Evolutionary conservation across 2,797 vertebrate genomes (phyloP), one percentile per base, ranked within the genome.

Genomic region (Falco berigora): DNA sequence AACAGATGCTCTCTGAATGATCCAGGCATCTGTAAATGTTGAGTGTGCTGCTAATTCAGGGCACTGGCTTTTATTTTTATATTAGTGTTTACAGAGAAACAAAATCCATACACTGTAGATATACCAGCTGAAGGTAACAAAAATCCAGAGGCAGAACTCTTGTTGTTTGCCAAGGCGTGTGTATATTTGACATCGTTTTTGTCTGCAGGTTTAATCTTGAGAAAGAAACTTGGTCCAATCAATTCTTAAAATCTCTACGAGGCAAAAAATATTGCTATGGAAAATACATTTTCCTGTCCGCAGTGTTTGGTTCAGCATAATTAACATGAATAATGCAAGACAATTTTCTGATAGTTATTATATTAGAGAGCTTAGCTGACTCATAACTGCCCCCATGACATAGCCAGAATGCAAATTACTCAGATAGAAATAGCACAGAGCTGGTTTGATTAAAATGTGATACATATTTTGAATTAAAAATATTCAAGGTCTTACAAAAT

Each of bases 281-380:
- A 89, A 98, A 97, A 98, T 95, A 87, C 55, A 78, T 97, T 98
- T 97, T 97, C 79, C 92, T 94, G 95, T 86, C 96, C 46, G 27
- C 83, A 82, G 82, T 97, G 95, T 97, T 98, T 98, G 93, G 95
- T 95, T 97, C 94, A 92, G 97, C 69, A 90, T 97, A 98, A 98
- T 98, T 98, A 98, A 93, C 96, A 98, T 98, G 97, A 98, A 98
- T 98, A 98, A 98, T 98, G 97, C 97, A 97, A 95, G 86, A 95
- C 90, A 95, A 96, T 98, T 97, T 98, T 84, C 94, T 96, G 97
- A 97, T 97, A 92, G 95, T 98, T 98, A 98, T 97, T 98, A 96
- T 96, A 96, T 97, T 96, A 97, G 96, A 97, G 96, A 96, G 91
- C 93, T 97, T 95, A 96, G 97, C 96, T 97, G 96, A 96, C 96